A percentile compares a stretch with the other conserved stretches of the same genome.
Conservation (phyloP, 2,797 vertebrate species). For the Eutrigla gurnardus region DNA sequence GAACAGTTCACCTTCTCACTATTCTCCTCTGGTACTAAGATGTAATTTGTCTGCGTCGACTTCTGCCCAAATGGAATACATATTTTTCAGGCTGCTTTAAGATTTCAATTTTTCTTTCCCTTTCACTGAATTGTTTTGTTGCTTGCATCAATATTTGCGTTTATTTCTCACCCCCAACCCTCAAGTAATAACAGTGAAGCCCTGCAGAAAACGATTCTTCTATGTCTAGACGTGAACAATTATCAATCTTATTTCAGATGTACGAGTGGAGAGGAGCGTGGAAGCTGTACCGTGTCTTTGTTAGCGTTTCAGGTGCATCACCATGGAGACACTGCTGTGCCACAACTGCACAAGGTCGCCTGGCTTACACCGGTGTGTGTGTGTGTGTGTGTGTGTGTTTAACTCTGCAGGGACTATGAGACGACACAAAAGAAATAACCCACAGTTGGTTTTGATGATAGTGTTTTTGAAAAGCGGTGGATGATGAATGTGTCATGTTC, state of each 20-base stretch:
- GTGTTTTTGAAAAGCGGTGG: slow-evolving; percentile 15
- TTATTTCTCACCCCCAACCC: slow-evolving; percentile 3
- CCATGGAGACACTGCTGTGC: slow-evolving; percentile 66
- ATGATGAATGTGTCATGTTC: slow-evolving; percentile 19
- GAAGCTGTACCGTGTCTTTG: slow-evolving; percentile 44
- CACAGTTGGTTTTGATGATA: slow-evolving; percentile 23
- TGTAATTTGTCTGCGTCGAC: background rate
- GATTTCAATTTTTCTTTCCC: background rate
- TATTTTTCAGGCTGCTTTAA: slow-evolving; percentile 1
- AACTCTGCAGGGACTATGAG: slow-evolving; percentile 20
- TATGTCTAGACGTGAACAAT: slow-evolving; percentile 30
- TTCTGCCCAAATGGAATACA: background rate
- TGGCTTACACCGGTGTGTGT: slow-evolving; percentile 18
- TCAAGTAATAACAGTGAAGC: background rate
- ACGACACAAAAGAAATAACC: slow-evolving; percentile 23
- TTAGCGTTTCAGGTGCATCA: slow-evolving; percentile 57
- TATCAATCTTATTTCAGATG: slow-evolving; percentile 35
- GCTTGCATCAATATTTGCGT: background rate
- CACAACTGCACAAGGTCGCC: slow-evolving; percentile 58
- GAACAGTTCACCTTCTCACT: background rate
- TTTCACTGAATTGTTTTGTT: slow-evolving; percentile 1
- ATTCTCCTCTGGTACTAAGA: background rate
- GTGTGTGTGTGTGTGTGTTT: slow-evolving; percentile 13
- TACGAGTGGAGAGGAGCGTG: slow-evolving; percentile 27
- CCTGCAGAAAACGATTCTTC: slow-evolving; percentile 23